Conservation (phyloP, 2,888 invertebrate species). For the Athripsodes cinereus region DNA sequence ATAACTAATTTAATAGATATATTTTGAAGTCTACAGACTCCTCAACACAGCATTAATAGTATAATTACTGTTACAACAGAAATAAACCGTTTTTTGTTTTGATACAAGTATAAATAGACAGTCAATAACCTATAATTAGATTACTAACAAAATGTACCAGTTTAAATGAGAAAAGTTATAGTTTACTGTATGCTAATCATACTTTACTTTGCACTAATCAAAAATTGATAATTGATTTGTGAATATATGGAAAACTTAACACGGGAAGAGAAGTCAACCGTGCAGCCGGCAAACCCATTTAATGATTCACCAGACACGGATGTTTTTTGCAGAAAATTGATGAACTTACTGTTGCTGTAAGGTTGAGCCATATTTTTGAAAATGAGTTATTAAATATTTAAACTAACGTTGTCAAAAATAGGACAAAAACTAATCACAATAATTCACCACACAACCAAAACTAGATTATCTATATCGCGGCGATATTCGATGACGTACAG, state of each 20-base stretch:
- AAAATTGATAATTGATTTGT: background rate
- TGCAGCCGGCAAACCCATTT: conserved; percentile 23
- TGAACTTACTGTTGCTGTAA: conserved; percentile 22
- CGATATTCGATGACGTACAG: conserved; percentile 17
- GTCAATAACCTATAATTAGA: background rate
- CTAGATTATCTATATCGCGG: too few species aligned
- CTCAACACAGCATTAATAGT: too few species aligned
- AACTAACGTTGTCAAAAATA: conserved; percentile 15
- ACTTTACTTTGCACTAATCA: background rate
- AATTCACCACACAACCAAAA: conserved; percentile 6
- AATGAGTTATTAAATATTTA: conserved; percentile 7
- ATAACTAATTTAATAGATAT: background rate
- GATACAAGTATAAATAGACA: background rate
- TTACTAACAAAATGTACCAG: background rate
- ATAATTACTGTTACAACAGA: background rate
- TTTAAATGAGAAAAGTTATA: background rate
- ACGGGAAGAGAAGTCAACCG: conserved; percentile 15
- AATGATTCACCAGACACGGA: background rate
- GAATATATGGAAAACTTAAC: background rate
- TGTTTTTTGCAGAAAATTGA: background rate
- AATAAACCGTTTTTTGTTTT: background rate
- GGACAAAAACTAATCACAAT: conserved; percentile 10
- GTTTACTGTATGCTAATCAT: too few species aligned
- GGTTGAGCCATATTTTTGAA: conserved; percentile 17
- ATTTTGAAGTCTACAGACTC: background rate